Base-by-base conservation (phyloP, 2,888 invertebrate species). In the Ectobius pallidus region DNA sequence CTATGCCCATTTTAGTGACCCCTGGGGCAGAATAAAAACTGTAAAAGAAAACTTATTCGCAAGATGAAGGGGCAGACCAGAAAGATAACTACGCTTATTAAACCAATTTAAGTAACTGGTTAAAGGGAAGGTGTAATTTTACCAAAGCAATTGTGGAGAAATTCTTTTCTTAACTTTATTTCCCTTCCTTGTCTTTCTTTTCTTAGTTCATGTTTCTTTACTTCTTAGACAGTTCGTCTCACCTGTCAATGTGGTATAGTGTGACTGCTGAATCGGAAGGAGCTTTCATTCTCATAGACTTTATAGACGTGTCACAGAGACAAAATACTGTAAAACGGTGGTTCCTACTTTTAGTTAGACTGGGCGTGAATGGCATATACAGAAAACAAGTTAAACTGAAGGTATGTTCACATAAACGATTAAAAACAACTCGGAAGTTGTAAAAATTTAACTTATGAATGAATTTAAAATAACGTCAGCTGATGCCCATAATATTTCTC, bases 101-200 rank as follows among this genome's bases (percentile, higher is more conserved):
- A 58, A 30, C 30, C 58, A 58, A 58, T 58, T 58, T 30, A 27
- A 58, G 14, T 58, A 58, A 58, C 58, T 27, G 58, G 30, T 14
- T 7, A 30, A 14, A 55, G 27, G 55, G 25, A 58, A 58, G 30
- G 58, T 58, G 58, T 30, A 58, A 58, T 58, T 30, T 58, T 16
- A 58, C 58, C 25, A 58, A 30, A 30, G 58, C 32, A n/a, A 58
- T 20, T 18, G 58, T 30, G 14, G 14, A 30, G 25, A 58, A 58
- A 58, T 30, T 30, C 58, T 30, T 0, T n/a, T 32, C n/a, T 34
- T 22, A 30, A 58, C 16, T 30, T 58, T 16, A 58, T 58, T 58
- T 58, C n/a, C 58, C 30, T 58, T 30, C 25, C 30, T 27, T n/a
- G 1, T 32, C n/a, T 4, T 30, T 30, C 16, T 4, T 3, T 58